These are phyloP conservation scores for Macaria notata DNA, from an alignment of 2,888 invertebrate species.

Conservation along the genomic window DNA sequence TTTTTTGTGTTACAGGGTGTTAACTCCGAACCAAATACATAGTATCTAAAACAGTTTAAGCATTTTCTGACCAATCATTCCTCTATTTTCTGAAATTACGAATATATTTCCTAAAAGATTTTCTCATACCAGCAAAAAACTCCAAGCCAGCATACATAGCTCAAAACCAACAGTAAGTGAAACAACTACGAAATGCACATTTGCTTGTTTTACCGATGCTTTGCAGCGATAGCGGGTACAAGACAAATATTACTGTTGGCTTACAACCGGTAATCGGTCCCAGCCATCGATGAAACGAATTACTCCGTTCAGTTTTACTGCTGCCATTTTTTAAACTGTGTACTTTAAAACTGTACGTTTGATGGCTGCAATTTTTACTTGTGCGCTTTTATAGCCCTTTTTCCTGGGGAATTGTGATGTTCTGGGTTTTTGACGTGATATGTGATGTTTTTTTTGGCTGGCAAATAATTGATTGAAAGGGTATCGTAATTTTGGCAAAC, in stretches of 20 bases:
- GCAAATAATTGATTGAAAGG: neutral
- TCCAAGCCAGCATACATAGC: slow-evolving; percentile 8
- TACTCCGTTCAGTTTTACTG: slow-evolving; percentile 18
- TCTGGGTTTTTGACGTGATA: slow-evolving; percentile 2
- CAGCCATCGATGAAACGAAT: slow-evolving; percentile 15
- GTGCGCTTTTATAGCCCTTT: slow-evolving; percentile 9
- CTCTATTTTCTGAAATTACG: no score
- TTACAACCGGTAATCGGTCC: slow-evolving; percentile 22
- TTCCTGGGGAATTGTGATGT: slow-evolving; percentile 6
- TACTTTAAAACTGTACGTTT: slow-evolving; percentile 9
- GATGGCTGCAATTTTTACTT: slow-evolving; percentile 16
- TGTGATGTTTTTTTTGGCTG: slow-evolving; percentile 2
- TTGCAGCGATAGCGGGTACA: slow-evolving; percentile 20
- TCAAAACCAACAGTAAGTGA: slow-evolving; percentile 25
- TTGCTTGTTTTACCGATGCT: slow-evolving; percentile 13
- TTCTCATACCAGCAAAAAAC: no score
- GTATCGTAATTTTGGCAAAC: neutral
- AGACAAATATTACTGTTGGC: slow-evolving; percentile 24
- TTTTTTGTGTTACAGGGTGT: no score
- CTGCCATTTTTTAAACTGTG: slow-evolving; percentile 16
- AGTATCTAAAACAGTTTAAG: no score
- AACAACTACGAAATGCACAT: slow-evolving; percentile 10
- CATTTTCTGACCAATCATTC: no score
- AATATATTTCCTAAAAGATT: no score
- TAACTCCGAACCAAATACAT: no score